Evolutionary conservation across 2,113 vertebrate genomes (phyloP), one percentile per base, ranked within the genome.

Genomic region (Copsychus sechellarum): DNA sequence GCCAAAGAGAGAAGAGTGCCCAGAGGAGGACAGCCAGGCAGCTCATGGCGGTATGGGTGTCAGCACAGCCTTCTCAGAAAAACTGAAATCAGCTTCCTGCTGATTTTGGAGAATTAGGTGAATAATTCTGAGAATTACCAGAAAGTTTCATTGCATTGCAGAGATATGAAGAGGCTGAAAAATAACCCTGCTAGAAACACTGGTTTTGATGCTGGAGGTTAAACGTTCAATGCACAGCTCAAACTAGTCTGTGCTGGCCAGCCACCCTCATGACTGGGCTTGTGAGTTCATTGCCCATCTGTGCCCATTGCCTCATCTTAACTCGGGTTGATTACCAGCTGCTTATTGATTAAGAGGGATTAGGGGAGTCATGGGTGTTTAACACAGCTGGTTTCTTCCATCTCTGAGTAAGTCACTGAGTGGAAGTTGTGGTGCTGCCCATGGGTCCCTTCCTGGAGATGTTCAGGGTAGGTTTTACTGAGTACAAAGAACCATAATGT

Each of bases 231-330:
- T 1, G 5, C 3, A 1, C 19, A 29, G 34, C 48, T 67, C 40
- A 43, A 18, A 21, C 21, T 43, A 43, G 40, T 51, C 47, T 0
- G 0, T 40, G 34, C 40, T 16, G 21, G 72, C 67, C 0, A 3
- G 33, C 65, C 33, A 22, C 21, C 12, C 28, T 89, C 65, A 19
- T 45, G 31, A 38, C 62, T 79, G 29, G 81, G 48, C 65, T 22
- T 71, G 15, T n/a, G 58, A 69, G 24, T 72, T 92, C 43, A 40
- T 31, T 3, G 2, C 78, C 86, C 58, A 47, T 91, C 86, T 93
- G 81, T 90, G 60, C 73, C 48, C 28, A 50, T 72, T 0, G 22
- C 81, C 94, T 93, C 47, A 48, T 89, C 77, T 51, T 94, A 88
- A 91, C 42, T 60, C 60, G 40, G 26, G 45, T 42, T 87, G 86